Evolutionary conservation across 2,888 invertebrate genomes (phyloP), one percentile per base, ranked within the genome.

Genomic region (Napeogenes inachia): DNA sequence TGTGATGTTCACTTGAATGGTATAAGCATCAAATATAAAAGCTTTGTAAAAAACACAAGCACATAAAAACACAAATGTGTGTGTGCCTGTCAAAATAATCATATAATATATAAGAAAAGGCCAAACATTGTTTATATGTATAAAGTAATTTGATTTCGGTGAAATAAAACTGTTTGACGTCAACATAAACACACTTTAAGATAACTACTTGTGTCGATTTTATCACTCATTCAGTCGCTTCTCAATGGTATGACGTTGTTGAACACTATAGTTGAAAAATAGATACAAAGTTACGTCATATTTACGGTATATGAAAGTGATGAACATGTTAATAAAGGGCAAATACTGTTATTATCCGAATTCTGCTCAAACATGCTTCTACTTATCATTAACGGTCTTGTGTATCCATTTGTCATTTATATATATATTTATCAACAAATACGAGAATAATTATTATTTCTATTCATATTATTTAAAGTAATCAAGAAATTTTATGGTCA

Each of bases 131-230:
- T 50, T 50, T 6, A 50, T 50, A 30, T 8, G 3, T 50, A 10
- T n/a, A 50, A 21, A 30, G 50, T 30, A 10, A 50, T 30, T 50
- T 50, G 50, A 50, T 50, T 50, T 50, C 50, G 45, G 45, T 35
- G 45, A 45, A 59, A 54, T 54, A 45, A 54, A 59, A 58, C 30
- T 21, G 46, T 54, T 45, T 60, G 65, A 62, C 60, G 60, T 62
- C 57, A 62, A 42, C 53, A 54, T 53, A 59, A 50, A 56, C n/a
- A 54, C 30, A 45, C 50, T 56, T 46, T 50, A 55, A 58, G 62
- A 62, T 65, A 65, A 65, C 50, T 56, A 54, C 32, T 33, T 30
- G 32, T 55, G 13, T 58, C 21, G 50, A 60, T 55, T 13, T 56
- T 62, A 62, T 56, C 58, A 47, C 57, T 47, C 60, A 56, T 55